Evolutionary conservation across 2,797 vertebrate species (phyloP).

Genomic region (Sebastes hubbsi): DNA sequence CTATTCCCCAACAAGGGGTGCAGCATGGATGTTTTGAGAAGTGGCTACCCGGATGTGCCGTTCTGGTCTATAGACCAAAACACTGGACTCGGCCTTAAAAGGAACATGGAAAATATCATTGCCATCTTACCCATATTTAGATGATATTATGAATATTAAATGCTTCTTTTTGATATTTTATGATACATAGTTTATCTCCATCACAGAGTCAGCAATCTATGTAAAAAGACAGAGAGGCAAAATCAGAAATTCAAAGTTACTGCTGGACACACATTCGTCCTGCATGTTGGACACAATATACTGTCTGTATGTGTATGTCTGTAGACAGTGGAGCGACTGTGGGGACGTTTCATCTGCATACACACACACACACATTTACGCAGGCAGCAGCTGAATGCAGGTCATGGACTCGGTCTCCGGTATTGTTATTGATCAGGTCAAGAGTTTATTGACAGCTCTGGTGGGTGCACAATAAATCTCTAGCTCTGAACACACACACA

Average conservation of each 20-base stretch:
- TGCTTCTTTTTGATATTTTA: background rate
- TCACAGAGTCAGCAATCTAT: background rate
- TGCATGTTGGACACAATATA: background rate
- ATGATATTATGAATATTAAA: accelerated
- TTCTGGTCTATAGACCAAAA: too few relatives aligned
- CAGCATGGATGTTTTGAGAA: too few relatives aligned
- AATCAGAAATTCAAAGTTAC: background rate
- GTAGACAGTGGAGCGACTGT: slow-evolving; percentile 18
- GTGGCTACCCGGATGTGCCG: too few relatives aligned
- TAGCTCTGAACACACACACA: slow-evolving; percentile 17
- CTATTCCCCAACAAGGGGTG: too few relatives aligned
- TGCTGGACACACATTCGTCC: background rate
- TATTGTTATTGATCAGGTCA: slow-evolving; percentile 71
- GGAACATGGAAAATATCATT: too few relatives aligned
- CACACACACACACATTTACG: background rate
- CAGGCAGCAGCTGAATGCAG: slow-evolving; percentile 65
- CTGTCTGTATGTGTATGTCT: background rate
- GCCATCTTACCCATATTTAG: too few relatives aligned
- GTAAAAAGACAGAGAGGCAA: background rate
- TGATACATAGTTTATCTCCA: background rate
- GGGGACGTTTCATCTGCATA: slow-evolving; percentile 27
- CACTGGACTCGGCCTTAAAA: too few relatives aligned
- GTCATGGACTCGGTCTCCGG: slow-evolving; percentile 69
- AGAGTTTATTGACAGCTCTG: slow-evolving; percentile 69
- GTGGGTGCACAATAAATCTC: slow-evolving; percentile 39